These are phyloP conservation scores for Stegostoma tigrinum DNA, from an alignment of 2,113 vertebrate genomes.

Conservation along the genomic window DNA sequence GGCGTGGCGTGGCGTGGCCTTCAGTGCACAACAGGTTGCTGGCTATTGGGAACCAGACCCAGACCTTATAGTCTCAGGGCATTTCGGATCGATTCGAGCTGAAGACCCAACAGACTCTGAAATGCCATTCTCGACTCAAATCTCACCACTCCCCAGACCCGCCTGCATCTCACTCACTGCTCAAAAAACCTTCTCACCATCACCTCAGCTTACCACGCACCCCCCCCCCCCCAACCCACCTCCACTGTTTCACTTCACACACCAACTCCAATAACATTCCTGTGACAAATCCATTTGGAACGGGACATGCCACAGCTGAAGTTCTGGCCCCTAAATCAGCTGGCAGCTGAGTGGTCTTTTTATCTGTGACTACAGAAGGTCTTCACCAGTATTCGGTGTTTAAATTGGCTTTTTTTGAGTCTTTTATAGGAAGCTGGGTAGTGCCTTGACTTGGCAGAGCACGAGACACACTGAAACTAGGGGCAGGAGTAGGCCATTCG, in stretches of 20 bases:
- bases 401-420: too few species aligned
- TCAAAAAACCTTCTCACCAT: not conserved
- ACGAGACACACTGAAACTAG: too few species aligned
- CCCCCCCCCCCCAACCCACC: too few species aligned
- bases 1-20: not conserved
- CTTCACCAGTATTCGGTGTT: too few species aligned
- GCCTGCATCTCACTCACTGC: not conserved
- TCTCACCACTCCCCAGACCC: not conserved
- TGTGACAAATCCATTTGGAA: not conserved
- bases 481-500: too few species aligned
- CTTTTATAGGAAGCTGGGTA: too few species aligned
- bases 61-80: not conserved
- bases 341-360: too few species aligned
- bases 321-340: not conserved
- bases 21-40: not conserved
- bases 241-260: not conserved
- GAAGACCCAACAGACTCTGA: not conserved
- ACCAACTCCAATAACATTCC: not conserved
- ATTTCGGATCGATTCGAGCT: not conserved
- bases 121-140: not conserved
- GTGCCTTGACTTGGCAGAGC: too few species aligned
- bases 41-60: not conserved
- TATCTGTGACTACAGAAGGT: too few species aligned
- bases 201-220: not conserved
- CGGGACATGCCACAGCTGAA: not conserved